Base-by-base conservation (phyloP, 2,113 vertebrate species). In the Sphaerodactylus townsendi region DNA sequence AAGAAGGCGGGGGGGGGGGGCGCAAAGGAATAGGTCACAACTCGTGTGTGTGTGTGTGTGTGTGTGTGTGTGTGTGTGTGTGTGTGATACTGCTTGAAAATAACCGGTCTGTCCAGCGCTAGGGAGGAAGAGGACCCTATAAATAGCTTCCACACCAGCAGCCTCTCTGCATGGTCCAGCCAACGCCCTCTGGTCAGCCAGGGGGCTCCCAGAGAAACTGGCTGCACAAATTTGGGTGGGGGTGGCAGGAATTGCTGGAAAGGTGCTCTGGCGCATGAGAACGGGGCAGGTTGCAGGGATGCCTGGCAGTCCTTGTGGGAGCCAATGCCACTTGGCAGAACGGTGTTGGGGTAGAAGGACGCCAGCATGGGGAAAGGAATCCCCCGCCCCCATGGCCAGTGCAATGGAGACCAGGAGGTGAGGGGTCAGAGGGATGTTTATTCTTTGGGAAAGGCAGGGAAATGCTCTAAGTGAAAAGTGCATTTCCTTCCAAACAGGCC, bases 401-500 rank as follows among this genome's bases (percentile, higher is more conserved):
- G 77, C 46, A 15, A 7, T 14, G 35, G 19, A 79, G 77, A 59
- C 39, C 2, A 21, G 50, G 15, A 30, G 76, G 68, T 37, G 53
- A 73, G 28, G 62, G 72, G 79, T 62, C 65, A 59, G 48, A 19
- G 84, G 79, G 72, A 70, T 81, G 85, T 86, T 86, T 86, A 69
- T 81, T 35, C 73, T 62, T 37, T 25, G 71, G 72, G 72, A 56
- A 62, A 59, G 17, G 28, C 72, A 46, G 85, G 79, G 66, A 86
- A 76, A 48, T 17, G 30, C 85, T 76, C 2, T 15, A 2, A 15
- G 59, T 68, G n/a, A 15, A 48, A 44, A 81, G 71, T 30, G 17
- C 64, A 64, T 70, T 86, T 86, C 85, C 85, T 76, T 69, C 85
- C 69, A 86, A 86, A 81, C 85, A 86, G 37, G 46, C 17, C 85